phyloP scores from a whole-genome alignment of 2,888 invertebrate genomes.

The Mactromeris polynyma region DNA sequence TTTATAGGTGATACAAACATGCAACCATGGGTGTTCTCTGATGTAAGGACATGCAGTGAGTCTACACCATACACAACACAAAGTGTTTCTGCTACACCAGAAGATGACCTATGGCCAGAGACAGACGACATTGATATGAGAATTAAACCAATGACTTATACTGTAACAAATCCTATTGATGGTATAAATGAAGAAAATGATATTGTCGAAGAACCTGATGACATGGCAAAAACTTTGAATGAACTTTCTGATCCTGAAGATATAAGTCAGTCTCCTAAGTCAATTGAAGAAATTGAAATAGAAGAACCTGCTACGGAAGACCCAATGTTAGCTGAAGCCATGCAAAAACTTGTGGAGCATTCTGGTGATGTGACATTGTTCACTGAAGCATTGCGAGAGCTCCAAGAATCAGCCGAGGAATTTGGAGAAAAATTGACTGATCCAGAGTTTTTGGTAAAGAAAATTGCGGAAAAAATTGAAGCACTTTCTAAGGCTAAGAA shows the following conservation, averaged over 20 bases:
- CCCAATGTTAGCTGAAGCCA: slow-evolving; percentile 55
- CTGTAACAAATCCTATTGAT: background rate
- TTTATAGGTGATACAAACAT: background rate
- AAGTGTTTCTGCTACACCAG: background rate
- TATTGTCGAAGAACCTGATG: slow-evolving; percentile 53
- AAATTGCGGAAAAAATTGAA: slow-evolving; percentile 65
- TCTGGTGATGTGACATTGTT: slow-evolving; percentile 57
- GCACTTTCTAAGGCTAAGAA: slow-evolving; percentile 26
- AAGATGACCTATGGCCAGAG: background rate
- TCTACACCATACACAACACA: background rate
- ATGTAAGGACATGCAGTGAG: background rate
- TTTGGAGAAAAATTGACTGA: slow-evolving; percentile 59
- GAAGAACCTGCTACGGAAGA: slow-evolving; percentile 41
- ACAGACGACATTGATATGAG: slow-evolving; percentile 1
- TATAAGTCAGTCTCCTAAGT: slow-evolving; percentile 53
- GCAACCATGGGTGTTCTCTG: background rate
- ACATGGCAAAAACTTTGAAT: slow-evolving; percentile 65
- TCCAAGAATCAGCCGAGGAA: slow-evolving; percentile 64
- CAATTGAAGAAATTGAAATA: background rate
- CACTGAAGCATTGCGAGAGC: slow-evolving; percentile 60
- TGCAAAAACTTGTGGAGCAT: slow-evolving; percentile 68
- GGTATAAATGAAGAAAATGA: slow-evolving; percentile 34
- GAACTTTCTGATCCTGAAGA: slow-evolving; percentile 65
- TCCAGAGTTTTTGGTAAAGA: slow-evolving; percentile 63
- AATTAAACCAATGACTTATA: background rate